Conservation (phyloP, 2,888 invertebrate genomes). For the Drosophila anomalata region DNA sequence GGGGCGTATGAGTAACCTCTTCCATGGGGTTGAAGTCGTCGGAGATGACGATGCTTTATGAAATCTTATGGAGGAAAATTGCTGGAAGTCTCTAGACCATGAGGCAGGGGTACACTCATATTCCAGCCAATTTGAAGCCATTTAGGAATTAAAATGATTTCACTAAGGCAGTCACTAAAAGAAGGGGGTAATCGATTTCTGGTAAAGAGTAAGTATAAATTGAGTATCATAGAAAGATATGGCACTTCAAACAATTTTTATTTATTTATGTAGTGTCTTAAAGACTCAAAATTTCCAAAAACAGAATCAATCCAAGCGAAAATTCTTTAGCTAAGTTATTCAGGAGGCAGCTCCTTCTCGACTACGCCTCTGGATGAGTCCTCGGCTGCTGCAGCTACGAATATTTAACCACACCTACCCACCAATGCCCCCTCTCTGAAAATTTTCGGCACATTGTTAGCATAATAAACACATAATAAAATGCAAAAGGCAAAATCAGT, state of each 20-base stretch:
- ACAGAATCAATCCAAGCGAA: too few species aligned
- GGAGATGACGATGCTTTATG: constrained; percentile 13
- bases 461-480: constrained; percentile 77
- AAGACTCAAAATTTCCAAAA: too few species aligned
- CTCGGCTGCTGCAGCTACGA: constrained; percentile 28
- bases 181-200: background rate
- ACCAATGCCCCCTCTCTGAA: constrained; percentile 30
- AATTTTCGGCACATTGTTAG: constrained; percentile 70
- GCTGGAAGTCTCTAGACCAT: constrained; percentile 11
- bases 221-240: too few species aligned
- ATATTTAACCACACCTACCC: constrained; percentile 37
- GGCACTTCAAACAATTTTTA: too few species aligned
- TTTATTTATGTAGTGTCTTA: too few species aligned
- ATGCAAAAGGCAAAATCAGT: constrained; percentile 69
- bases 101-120: constrained; percentile 18
- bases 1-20: constrained; percentile 26
- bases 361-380: constrained; percentile 15
- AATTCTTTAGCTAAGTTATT: background rate
- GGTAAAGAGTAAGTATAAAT: too few species aligned
- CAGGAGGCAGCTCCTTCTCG: background rate
- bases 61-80: constrained; percentile 12
- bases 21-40: constrained; percentile 5
- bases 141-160: constrained; percentile 30
- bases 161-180: background rate
- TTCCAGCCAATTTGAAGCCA: constrained; percentile 13